These are phyloP conservation scores for Podargus strigoides DNA, from an alignment of 2,797 vertebrate genomes.

Conservation along the genomic window DNA sequence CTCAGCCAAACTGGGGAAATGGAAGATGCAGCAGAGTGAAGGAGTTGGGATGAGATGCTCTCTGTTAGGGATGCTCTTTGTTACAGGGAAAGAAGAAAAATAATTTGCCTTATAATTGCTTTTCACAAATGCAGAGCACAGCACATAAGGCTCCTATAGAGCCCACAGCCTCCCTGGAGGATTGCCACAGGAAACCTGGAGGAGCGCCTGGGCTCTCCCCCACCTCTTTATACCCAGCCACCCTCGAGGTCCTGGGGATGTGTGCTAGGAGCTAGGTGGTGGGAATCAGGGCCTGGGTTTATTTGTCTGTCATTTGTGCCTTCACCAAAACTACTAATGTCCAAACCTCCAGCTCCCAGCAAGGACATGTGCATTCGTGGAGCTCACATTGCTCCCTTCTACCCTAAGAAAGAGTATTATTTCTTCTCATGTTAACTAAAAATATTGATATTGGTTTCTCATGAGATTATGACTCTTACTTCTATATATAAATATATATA, in stretches of 20 bases:
- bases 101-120: not conserved
- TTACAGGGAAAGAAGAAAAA: not conserved
- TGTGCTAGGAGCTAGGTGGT: not conserved
- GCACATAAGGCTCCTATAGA: fast-evolving
- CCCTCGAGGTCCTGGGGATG: fast-evolving
- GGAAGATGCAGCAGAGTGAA: not conserved
- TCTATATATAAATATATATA: not conserved
- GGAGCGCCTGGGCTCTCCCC: fast-evolving
- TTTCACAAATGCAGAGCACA: not conserved
- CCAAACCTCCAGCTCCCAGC: not conserved
- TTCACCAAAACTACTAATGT: not conserved
- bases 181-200: not conserved
- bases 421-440: not conserved
- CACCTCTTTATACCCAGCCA: not conserved
- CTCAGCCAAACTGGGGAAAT: not conserved
- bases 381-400: not conserved
- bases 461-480: not conserved
- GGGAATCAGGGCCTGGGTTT: not conserved
- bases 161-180: not conserved
- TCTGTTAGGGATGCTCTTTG: not conserved
- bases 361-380: fast-evolving
- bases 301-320: not conserved
- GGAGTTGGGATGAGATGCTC: not conserved
- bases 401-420: not conserved
- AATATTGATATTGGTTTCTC: not conserved